Conservation (phyloP, 2,797 vertebrate species). For the Cygnus olor region DNA sequence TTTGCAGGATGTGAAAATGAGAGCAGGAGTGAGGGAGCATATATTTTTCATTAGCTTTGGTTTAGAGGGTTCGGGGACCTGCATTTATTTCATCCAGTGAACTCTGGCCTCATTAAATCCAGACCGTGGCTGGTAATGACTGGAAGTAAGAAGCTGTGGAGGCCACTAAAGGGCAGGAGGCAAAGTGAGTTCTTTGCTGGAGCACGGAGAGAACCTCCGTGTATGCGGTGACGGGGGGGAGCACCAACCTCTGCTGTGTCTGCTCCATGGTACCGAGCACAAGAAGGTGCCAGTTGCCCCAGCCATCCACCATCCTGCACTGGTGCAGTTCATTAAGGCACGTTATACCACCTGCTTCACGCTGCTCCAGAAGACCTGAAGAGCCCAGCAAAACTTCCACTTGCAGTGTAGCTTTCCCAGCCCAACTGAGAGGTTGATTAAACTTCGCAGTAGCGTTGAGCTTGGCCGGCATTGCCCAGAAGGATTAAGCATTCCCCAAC, state of each 20-base stretch:
- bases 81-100: slow-evolving; percentile 59
- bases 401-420: background rate
- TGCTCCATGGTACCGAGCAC: rapidly evolving
- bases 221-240: background rate
- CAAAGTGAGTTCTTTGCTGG: background rate
- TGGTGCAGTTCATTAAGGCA: background rate
- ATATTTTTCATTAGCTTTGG: slow-evolving; percentile 77
- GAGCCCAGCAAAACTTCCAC: background rate
- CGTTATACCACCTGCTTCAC: rapidly evolving
- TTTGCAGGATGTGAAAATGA: slow-evolving; percentile 72
- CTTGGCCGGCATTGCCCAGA: background rate
- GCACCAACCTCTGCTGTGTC: background rate
- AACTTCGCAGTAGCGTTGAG: background rate
- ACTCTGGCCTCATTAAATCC: slow-evolving; percentile 57
- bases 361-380: background rate
- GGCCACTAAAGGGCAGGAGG: slow-evolving; percentile 22
- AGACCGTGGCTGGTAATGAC: slow-evolving; percentile 35
- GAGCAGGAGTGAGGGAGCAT: slow-evolving; percentile 65
- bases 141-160: slow-evolving; percentile 23
- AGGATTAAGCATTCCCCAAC: background rate
- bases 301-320: background rate
- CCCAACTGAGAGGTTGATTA: background rate
- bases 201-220: background rate
- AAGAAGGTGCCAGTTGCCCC: background rate
- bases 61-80: slow-evolving; percentile 55